Base-by-base conservation (phyloP, 1,140 invertebrate genomes). In the Lepidotrigona ventralis region DNA sequence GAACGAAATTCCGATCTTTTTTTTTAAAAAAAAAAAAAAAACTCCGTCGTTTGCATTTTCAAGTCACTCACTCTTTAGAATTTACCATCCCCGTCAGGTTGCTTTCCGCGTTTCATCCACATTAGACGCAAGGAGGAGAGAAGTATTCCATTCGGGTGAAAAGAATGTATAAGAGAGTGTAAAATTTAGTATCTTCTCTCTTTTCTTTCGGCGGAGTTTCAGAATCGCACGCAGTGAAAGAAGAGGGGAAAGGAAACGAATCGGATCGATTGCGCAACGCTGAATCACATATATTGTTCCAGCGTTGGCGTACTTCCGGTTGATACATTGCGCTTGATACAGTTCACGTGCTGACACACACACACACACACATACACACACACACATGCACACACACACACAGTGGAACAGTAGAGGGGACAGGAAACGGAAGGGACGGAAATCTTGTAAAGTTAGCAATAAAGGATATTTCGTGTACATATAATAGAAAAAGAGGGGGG, bases 371-470 rank as follows among this genome's bases (percentile, higher is more conserved):
- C 4, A 53, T 5, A 33, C 21, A 53, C 33, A 58, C 14, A 73
- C 51, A 58, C 12, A 46, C 11, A 56, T 2, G 23, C 26, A 66
- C 64, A 79, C 11, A 46, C 17, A 66, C 19, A 66, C n/a, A 26
- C 26, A 64, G 26, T 2, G 26, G 1, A 15, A n/a, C 5, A 5
- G 14, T 26, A 64, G 33, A 21, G 29, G 26, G 69, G 9, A 23
- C 14, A 46, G 19, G 39, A 39, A 58, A 53, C 26, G 26, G 26
- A 3, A 6, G 33, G 3, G 64, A 80, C 26, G 54, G 33, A 73
- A 83, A 90, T 90, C 87, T 88, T 91, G 90, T 92, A 92, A 91
- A 91, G 88, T 33, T 93, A 92, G 91, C 89, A 91, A 91, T 91
- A 93, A 90, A 91, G 33, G 64, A 64, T 90, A 66, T 85, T 89